Evolutionary conservation across 2,888 invertebrate genomes (phyloP), one percentile per base, ranked within the genome.

Genomic region (Bimastos eiseni): DNA sequence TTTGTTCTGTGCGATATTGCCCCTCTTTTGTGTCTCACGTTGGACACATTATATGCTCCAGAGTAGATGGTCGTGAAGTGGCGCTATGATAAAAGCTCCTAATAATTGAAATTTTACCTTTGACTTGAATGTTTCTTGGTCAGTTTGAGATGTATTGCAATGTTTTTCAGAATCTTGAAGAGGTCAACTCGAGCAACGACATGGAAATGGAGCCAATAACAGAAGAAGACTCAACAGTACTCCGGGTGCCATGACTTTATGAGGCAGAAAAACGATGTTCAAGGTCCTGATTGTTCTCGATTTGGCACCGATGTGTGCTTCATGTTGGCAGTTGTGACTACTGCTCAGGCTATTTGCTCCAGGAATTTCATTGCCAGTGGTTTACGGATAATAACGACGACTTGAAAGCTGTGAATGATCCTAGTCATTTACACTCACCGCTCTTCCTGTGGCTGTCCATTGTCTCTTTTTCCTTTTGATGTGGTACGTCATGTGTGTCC

Each of bases 191-290:
- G 70, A 70, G 70, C 70, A 70, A n/a, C 8, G 70, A 70, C 33
- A 5, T 24, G 24, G 86, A 86, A 86, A 86, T 86, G 86, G 86
- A 86, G 37, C 86, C 86, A 34, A 86, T 86, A 36, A 37, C 86
- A 3, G 86, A 86, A 86, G 86, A 86, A 86, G 86, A 86, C 15
- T 86, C 86, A 36, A 37, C 86, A 70, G 70, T n/a, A 70, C 70
- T 1, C 37, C 24, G 24, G 36, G 34, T 86, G 86, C 86, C 86
- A 86, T 36, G 17, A 36, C 86, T 24, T 34, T 86, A 86, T 86
- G 86, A 86, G n/a, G 86, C 34, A 17, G 5, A 86, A 6, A 15
- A n/a, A 21, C 19, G 36, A 4, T 34, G 15, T n/a, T 36, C 37
- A 19, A 36, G 34, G 17, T 86, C 70, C 70, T 70, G n/a, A 70